These are phyloP conservation scores for Euphydryas editha DNA, from an alignment of 2,888 invertebrate genomes.

Conservation along the genomic window DNA sequence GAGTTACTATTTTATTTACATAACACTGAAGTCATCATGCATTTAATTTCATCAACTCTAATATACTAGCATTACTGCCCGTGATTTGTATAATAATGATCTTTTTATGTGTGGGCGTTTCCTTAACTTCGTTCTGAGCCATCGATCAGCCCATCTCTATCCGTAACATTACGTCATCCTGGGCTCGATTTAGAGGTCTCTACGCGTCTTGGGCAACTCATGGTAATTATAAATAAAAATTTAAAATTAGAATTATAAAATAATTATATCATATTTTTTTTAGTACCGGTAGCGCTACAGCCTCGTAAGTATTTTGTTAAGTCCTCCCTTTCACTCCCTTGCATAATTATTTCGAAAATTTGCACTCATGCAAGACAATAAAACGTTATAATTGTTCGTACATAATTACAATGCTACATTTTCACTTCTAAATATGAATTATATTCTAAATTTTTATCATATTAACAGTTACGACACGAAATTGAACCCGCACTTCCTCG, in stretches of 20 bases:
- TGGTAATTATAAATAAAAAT: conserved; percentile 17
- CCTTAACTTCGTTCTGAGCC: conserved; percentile 43
- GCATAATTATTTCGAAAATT: conserved; percentile 3
- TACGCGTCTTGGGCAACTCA: conserved; percentile 11
- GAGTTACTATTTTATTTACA: too few relatives aligned
- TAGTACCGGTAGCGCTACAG: neutral
- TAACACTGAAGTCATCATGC: conserved; percentile 20
- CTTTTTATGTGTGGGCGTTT: conserved; percentile 52
- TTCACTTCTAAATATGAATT: too few relatives aligned
- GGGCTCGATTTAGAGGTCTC: conserved; percentile 34
- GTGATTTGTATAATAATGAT: conserved; percentile 43
- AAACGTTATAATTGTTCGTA: too few relatives aligned
- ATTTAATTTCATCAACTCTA: conserved; percentile 31
- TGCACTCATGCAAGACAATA: too few relatives aligned
- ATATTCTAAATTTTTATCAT: neutral
- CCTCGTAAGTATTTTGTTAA: conserved; percentile 18
- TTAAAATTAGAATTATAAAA: conserved; percentile 17
- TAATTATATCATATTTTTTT: neutral
- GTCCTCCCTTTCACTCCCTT: conserved; percentile 5
- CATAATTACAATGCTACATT: too few relatives aligned
- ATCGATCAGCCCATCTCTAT: conserved; percentile 50
- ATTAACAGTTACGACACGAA: conserved; percentile 1
- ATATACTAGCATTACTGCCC: conserved; percentile 36
- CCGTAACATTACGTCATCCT: conserved; percentile 45
- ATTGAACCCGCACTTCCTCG: conserved; percentile 10